Base-by-base conservation (phyloP, 1,140 invertebrate species). In the Drosophila tristis region DNA sequence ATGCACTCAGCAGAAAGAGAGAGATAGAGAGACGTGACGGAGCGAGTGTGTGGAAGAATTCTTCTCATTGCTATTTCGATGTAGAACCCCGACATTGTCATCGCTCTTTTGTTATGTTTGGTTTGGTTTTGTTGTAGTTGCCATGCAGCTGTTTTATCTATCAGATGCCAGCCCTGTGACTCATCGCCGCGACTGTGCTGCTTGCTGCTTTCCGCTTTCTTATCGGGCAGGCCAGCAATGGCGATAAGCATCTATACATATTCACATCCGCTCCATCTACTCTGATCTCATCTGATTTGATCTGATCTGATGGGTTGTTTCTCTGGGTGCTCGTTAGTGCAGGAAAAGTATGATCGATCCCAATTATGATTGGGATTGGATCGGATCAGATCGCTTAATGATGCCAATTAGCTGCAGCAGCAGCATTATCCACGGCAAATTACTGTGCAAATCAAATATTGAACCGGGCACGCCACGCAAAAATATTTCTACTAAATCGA, bases 11-110 rank as follows among this genome's bases (percentile, higher is more conserved):
- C 35, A 35, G 23, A 65, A 39, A 48, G 53, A 25, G 9, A 5
- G 44, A 5, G n/a, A 48, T 47, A 31, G 9, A 4, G 29, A 6
- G 11, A 26, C 1, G 29, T n/a, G 16, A 7, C 20, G 6, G n/a
- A 35, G 23, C 29, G 43, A 29, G 31, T 31, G 16, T 6, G n/a
- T 29, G 48, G 29, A 65, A 80, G 81, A 86, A 86, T 86, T 86
- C 81, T 78, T 87, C 82, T 78, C 59, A 82, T 78, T 87, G 81
- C 81, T 86, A 87, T 86, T 86, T 86, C 71, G 64, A 86, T 87
- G 76, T 74, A 53, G 63, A 70, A 67, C 62, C 57, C 51, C 56
- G 43, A 44, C 35, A 68, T 58, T 64, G 59, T 68, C 68, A 26
- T 64, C 54, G 43, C n/a, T 47, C 35, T 74, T 64, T 78, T 74